Percentiles rank a stretch among this genome's conserved stretches.
Conservation (phyloP, 2,888 invertebrate species). For the Orthosia gothica region DNA sequence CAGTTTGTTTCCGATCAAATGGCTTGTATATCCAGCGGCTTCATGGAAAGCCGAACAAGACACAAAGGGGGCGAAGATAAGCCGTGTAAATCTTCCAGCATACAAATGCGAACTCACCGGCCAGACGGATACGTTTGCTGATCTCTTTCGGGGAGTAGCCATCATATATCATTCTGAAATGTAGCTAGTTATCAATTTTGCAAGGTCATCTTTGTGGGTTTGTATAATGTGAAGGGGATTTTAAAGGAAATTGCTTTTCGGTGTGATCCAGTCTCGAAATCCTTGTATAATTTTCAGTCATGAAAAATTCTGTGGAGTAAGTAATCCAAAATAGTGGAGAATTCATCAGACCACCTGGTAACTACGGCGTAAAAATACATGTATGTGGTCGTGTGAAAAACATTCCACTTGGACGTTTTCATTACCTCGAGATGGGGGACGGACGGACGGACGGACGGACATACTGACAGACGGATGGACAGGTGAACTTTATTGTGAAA, state of each 20-base stretch:
- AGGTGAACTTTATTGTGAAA: constrained; percentile 37
- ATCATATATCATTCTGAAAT: constrained; percentile 71
- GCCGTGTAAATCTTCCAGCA: constrained; percentile 80
- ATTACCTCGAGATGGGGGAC: constrained; percentile 31
- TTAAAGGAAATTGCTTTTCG: constrained; percentile 32
- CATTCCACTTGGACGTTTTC: constrained; percentile 35
- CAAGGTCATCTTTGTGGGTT: constrained; percentile 47
- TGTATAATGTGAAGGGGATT: constrained; percentile 28
- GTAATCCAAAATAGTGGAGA: not conserved
- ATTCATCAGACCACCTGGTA: not conserved
- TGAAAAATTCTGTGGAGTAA: not conserved
- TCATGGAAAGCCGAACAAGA: constrained; percentile 75
- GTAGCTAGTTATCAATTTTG: constrained; percentile 67
- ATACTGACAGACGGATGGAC: constrained; percentile 39
- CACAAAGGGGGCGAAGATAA: constrained; percentile 78
- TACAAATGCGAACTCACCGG: constrained; percentile 77
- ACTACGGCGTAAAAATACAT: constrained; percentile 2
- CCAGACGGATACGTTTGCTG: constrained; percentile 70
- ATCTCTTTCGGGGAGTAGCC: constrained; percentile 70
- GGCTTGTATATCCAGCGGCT: constrained; percentile 69
- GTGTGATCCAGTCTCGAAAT: not conserved
- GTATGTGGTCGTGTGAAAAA: constrained; percentile 28
- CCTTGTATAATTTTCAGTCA: too few species aligned
- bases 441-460: constrained; percentile 35
- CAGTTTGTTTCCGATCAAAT: constrained; percentile 73